Percentiles rank a stretch among this genome's conserved stretches.
Conservation (phyloP, 2,797 vertebrate genomes). For the Megalops cyprinoides region DNA sequence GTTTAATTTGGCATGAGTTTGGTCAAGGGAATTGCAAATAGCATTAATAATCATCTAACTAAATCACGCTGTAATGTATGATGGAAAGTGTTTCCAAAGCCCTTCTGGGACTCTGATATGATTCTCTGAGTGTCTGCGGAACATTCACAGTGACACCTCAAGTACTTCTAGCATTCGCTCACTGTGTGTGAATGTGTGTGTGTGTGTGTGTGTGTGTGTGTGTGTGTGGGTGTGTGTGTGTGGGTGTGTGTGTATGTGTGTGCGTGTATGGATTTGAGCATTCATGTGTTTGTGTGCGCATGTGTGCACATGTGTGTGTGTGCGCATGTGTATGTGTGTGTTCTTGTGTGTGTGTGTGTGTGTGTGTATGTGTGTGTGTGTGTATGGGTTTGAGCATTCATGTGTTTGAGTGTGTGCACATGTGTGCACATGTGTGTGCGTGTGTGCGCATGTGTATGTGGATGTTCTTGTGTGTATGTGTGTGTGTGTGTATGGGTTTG, state of each 20-base stretch:
- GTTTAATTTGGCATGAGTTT: neutral
- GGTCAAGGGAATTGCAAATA: neutral
- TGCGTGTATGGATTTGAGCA: neutral
- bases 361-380: neutral
- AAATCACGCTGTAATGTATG: neutral
- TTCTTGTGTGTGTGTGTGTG: neutral
- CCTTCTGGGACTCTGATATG: too few species aligned
- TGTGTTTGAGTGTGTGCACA: neutral
- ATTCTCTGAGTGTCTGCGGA: too few species aligned
- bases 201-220: neutral
- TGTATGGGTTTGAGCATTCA: neutral
- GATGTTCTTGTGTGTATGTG: too few species aligned
- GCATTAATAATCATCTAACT: neutral
- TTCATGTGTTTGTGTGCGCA: neutral
- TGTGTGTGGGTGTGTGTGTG: neutral
- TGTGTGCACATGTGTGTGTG: neutral
- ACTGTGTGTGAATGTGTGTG: too few species aligned
- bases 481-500: neutral
- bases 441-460: neutral
- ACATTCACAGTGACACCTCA: too few species aligned
- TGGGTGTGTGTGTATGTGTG: neutral
- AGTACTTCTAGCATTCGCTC: too few species aligned
- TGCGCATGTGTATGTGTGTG: neutral
- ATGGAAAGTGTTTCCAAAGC: neutral
- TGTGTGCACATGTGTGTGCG: neutral